Evolutionary conservation across 2,888 invertebrate species (phyloP), one percentile per base, ranked within the genome.

Genomic region (Drosophila limbata): DNA sequence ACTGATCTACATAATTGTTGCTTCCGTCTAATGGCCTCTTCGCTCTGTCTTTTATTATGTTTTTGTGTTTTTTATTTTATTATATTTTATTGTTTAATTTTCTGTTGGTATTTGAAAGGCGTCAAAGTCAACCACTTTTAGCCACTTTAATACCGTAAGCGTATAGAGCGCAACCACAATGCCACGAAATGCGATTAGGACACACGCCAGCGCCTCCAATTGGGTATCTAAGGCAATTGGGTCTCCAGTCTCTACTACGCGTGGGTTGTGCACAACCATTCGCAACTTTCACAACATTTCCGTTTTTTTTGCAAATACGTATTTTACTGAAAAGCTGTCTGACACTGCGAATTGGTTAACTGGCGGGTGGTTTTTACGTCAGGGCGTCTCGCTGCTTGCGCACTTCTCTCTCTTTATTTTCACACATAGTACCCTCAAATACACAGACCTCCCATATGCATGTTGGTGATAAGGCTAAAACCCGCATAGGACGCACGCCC

Each of bases 341-440:
- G 60, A 57, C 42, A 60, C 39, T 51, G 56, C 61, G 62, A 63
- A 66, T 78, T 69, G 64, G 64, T 55, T 83, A 88, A 77, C 77
- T 83, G 73, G 73, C 84, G 81, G 71, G 84, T 67, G 66, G 73
- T 47, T 79, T 77, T 67, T 71, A 62, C 81, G 84, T 83, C 89
- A 86, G 66, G 60, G 70, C 79, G 64, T 62, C 63, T 55, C 42
- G 42, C 56, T 84, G 77, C 65, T 71, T 79, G 73, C 74, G 84
- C 67, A 83, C 66, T 63, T 83, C 61, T 67, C 61, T 67, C 81
- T 56, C 71, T 63, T 62, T 40, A 40, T 66, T 62, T 65, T 55
- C 33, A 13, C 33, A 13, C 19, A 19, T 1, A 1, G 10, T 42
- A 19, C 42, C 2, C 37, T 19, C 13, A 56, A 19, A 31, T 21